These are phyloP conservation scores for Temnopleurus reevesii DNA, from an alignment of 53 echinoderm and acorn worm species.

Conservation along the genomic window DNA sequence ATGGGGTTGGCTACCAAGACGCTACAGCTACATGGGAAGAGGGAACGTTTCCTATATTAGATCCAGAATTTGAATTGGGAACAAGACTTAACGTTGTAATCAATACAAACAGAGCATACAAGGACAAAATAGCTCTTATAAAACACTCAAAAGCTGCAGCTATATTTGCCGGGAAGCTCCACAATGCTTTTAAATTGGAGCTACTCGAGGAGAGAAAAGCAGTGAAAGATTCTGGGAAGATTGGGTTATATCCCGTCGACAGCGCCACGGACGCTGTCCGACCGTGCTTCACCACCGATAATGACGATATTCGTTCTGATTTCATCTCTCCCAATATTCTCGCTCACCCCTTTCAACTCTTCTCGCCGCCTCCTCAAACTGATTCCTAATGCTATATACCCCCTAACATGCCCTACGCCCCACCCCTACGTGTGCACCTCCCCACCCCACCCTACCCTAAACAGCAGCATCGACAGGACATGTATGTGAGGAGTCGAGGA, in stretches of 20 bases:
- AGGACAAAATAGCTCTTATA: background rate
- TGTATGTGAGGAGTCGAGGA: constrained; percentile 26
- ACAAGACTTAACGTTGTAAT: background rate
- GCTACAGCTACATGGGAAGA: background rate
- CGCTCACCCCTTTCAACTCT: constrained; percentile 39
- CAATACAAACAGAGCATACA: background rate
- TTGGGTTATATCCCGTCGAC: constrained; percentile 1
- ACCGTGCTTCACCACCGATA: constrained; percentile 24
- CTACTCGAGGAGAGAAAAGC: background rate
- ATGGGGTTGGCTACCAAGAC: background rate
- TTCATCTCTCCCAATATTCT: constrained; percentile 49
- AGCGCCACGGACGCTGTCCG: background rate
- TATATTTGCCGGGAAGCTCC: background rate
- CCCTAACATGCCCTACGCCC: constrained; percentile 51
- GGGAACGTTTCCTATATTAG: background rate
- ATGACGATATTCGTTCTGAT: constrained; percentile 10
- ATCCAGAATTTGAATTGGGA: background rate
- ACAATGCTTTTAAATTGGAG: background rate
- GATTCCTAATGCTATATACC: constrained; percentile 56
- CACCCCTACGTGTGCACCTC: constrained; percentile 49
- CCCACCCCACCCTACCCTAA: constrained; percentile 27
- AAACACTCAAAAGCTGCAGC: background rate
- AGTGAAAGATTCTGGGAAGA: background rate
- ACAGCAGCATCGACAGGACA: constrained; percentile 39
- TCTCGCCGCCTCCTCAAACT: constrained; percentile 1